Base-by-base conservation (phyloP, 2,113 vertebrate species). In the Tonatia bakeri region DNA sequence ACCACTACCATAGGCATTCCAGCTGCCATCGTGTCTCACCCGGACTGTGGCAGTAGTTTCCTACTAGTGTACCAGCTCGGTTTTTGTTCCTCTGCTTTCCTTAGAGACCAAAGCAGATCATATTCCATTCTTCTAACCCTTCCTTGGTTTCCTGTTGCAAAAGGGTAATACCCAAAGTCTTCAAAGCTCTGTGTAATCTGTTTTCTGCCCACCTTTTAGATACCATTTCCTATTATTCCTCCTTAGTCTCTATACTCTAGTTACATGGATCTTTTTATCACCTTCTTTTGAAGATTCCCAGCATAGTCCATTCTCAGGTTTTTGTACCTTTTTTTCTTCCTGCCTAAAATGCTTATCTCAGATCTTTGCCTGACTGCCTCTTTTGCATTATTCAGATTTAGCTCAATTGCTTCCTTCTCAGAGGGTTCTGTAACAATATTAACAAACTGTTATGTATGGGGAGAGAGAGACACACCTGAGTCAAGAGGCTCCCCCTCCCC, bases 361-460 rank as follows among this genome's bases (percentile, higher is more conserved):
- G 28, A 84, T 89, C 47, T 89, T 76, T 89, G 50, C 59, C 20
- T 69, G 59, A 36, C n/a, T 92, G 5, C 28, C 11, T 95, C 47
- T 77, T 92, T n/a, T 52, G 28, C 40, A 70, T 89, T 64, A 81
- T 73, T 95, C 81, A 56, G 54, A 67, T 87, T 95, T 72, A 73
- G 52, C 45, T 91, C 65, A 91, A 33, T 65, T 87, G 65, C 1
- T 12, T 54, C 43, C 16, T 54, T 52, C 65, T 87, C 26, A 72
- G 45, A 69, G 47, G 28, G 50, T 80, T 80, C 31, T 89, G 4
- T 77, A 69, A 59, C 69, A 83, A 76, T 92, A 88, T 54, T 83
- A 43, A 83, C 61, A 64, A 64, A 64, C 61, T 31, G 28, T 31
- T 31, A 31, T 64, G 61, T 28, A 64, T 64, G 26, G 13, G 28